A percentile compares a stretch with the other conserved stretches of the same genome.
Conservation (phyloP, 2,113 vertebrate species). For the Stictonetta naevosa region DNA sequence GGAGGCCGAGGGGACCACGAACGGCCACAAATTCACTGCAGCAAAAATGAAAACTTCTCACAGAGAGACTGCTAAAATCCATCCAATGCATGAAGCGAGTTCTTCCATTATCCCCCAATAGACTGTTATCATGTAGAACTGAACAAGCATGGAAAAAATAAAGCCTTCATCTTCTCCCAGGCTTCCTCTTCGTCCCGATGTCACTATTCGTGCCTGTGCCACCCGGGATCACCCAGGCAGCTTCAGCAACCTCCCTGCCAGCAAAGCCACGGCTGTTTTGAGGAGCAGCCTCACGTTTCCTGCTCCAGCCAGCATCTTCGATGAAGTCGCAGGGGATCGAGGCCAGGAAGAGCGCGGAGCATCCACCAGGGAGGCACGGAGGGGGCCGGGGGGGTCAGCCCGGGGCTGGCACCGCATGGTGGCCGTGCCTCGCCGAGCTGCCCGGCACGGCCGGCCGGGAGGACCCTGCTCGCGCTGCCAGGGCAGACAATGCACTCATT, state of each 20-base stretch:
- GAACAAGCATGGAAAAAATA: not conserved
- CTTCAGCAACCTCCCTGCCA: not conserved
- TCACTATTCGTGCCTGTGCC: not conserved
- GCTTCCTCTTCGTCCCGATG: not conserved
- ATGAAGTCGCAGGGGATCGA: fast-evolving
- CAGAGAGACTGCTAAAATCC: not conserved
- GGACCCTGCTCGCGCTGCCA: fast-evolving
- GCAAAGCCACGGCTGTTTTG: not conserved
- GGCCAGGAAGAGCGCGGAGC: not conserved
- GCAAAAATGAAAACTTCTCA: not conserved
- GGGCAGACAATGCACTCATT: slow-evolving; percentile 3
- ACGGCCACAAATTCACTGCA: fast-evolving
- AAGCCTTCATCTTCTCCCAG: not conserved
- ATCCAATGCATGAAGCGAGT: not conserved
- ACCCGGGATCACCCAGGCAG: fast-evolving
- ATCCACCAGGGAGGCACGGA: fast-evolving
- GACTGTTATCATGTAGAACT: not conserved
- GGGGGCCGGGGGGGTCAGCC: not conserved
- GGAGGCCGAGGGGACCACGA: not conserved
- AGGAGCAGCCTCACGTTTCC: not conserved
- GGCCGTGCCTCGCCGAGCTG: fast-evolving
- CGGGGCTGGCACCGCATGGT: fast-evolving
- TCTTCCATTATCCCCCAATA: not conserved
- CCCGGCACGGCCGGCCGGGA: fast-evolving
- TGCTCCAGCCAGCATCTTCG: not conserved